Conservation (phyloP, 2,113 vertebrate species). For the Etia nguti region DNA sequence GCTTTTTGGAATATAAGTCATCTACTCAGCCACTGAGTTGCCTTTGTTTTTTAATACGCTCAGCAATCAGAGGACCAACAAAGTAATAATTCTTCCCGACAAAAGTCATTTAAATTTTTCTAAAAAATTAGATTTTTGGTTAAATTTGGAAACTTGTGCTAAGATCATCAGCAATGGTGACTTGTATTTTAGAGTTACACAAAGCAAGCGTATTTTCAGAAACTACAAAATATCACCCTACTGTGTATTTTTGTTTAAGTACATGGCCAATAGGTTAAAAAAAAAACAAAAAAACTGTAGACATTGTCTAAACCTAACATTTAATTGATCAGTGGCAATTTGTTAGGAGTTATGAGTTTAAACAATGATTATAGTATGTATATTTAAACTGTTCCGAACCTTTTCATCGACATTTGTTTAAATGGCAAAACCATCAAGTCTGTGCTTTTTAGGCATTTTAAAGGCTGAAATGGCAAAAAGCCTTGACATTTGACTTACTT, state of each 20-base stretch:
- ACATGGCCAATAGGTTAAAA: neutral
- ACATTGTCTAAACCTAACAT: neutral
- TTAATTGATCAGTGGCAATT: neutral
- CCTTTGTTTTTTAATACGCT: neutral
- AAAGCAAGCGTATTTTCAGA: neutral
- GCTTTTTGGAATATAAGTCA: neutral
- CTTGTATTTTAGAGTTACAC: neutral
- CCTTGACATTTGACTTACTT: neutral
- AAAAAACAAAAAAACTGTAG: neutral
- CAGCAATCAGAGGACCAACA: neutral
- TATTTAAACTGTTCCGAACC: neutral
- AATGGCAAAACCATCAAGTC: neutral
- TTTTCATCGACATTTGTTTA: neutral
- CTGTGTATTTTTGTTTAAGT: neutral
- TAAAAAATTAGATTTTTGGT: fast-evolving
- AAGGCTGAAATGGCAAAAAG: neutral
- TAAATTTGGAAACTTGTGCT: neutral
- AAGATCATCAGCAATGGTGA: fast-evolving
- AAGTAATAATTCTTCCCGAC: neutral
- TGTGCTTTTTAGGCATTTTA: neutral
- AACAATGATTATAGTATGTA: neutral
- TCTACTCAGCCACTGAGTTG: neutral
- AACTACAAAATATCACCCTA: neutral
- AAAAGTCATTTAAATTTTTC: neutral
- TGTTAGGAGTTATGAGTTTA: neutral